Conservation (phyloP, 2,113 vertebrate species). For the Nibea coibor region DNA sequence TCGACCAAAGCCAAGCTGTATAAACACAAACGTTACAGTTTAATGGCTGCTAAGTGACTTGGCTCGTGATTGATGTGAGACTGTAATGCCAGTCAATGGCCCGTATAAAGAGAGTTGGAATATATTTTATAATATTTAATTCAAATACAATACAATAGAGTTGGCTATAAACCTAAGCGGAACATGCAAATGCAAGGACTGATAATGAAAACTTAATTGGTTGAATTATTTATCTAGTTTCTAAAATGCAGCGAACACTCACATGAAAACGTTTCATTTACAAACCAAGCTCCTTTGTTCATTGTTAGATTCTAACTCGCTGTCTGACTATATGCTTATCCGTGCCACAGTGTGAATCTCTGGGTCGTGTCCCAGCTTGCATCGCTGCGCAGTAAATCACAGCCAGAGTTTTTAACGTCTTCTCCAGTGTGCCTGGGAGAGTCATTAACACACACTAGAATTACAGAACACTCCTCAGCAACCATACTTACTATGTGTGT, state of each 20-base stretch:
- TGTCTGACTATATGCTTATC: conserved; percentile 27
- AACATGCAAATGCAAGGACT: conserved; percentile 34
- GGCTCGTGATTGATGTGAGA: conserved; percentile 70
- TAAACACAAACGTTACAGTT: conserved; percentile 76
- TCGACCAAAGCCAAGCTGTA: conserved; percentile 64
- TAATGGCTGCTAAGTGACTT: conserved; percentile 76
- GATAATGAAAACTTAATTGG: conserved; percentile 52
- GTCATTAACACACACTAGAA: conserved; percentile 81
- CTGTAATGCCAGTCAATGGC: conserved; percentile 69
- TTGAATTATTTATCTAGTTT: conserved; percentile 53
- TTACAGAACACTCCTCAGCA: conserved; percentile 75
- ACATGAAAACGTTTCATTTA: conserved; percentile 40
- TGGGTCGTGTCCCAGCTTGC: conserved; percentile 80
- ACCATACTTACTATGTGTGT: conserved; percentile 57
- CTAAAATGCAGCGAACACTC: conserved; percentile 14
- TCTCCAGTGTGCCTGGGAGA: conserved; percentile 79
- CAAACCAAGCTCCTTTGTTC: conserved; percentile 30
- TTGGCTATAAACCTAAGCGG: conserved; percentile 50
- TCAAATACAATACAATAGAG: conserved; percentile 44
- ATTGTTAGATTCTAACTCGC: conserved; percentile 12
- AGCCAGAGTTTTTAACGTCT: conserved; percentile 76
- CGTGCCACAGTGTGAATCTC: conserved; percentile 63
- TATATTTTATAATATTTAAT: conserved; percentile 54
- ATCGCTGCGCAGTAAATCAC: conserved; percentile 79
- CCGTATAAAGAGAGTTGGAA: conserved; percentile 59